Evolutionary conservation across 2,797 vertebrate genomes (phyloP), one percentile per base, ranked within the genome.

Genomic region (Poeciliopsis presidionis): DNA sequence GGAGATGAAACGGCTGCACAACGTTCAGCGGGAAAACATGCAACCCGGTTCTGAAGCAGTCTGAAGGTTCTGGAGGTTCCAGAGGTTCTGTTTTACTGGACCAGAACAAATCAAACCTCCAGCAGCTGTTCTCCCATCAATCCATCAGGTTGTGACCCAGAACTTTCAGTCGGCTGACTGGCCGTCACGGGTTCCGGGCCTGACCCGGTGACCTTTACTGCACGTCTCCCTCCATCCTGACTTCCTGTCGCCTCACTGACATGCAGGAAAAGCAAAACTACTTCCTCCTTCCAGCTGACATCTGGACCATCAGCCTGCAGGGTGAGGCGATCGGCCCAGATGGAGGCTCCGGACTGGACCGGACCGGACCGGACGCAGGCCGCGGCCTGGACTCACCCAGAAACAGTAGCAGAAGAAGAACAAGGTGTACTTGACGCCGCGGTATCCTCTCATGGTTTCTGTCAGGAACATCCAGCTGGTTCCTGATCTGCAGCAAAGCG

Each of bases 371-470:
- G 8, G 22, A 25, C 8, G 6, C 6, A 22, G 20, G 49, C 49
- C 20, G 20, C 2, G 25, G 49, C 2, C 7, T 5, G 2, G 49
- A 93, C 95, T 95, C 87, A 96, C 96, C 95, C 95, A 96, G 86
- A 96, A 95, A 59, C 94, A 71, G 82, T 96, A 96, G 88, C 96
- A 96, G 89, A 89, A 95, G 83, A 93, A 33, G 79, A 96, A 96
- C 7, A 96, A 69, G 1, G 88, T 94, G 91, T 95, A 95, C 47
- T 96, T 96, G 33, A 95, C 73, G 59, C 65, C 81, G 81, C 90
- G 65, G 91, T 94, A 96, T 43, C 94, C 86, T 83, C 91, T 94
- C 93, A 94, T 95, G 55, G 79, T 87, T 25, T 76, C 73, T 41
- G 69, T 76, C 57, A n/a, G n/a, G 25, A 43, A 39, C 45, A 13